Conservation (phyloP, 2,113 vertebrate species). For the Trematocara macrostoma region DNA sequence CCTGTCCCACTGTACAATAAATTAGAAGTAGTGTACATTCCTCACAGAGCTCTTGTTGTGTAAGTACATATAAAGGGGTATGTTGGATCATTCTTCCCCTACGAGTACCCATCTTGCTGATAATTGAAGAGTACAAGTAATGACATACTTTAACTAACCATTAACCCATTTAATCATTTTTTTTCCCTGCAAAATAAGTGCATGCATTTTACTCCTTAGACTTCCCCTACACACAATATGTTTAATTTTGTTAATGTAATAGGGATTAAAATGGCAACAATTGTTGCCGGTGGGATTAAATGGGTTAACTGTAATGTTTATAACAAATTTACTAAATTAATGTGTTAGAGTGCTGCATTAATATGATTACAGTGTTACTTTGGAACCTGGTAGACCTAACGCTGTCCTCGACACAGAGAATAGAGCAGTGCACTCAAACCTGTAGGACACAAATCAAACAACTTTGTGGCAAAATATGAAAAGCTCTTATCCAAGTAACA, state of each 20-base stretch:
- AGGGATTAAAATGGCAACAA: neutral
- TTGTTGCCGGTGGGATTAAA: neutral
- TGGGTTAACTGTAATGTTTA: neutral
- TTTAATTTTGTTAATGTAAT: neutral
- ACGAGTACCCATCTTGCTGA: neutral
- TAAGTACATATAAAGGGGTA: neutral
- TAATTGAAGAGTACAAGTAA: neutral
- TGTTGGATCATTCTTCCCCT: neutral
- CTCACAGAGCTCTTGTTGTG: neutral
- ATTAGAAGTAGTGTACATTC: neutral
- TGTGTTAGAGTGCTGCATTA: neutral
- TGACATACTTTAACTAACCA: neutral
- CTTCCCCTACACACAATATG: neutral
- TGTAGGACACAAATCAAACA: neutral
- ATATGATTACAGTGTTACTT: neutral
- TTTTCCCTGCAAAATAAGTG: neutral
- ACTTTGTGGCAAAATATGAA: neutral
- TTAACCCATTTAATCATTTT: neutral
- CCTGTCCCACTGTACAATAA: neutral
- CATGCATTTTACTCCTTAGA: neutral
- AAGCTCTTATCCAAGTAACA: neutral
- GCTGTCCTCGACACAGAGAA: neutral
- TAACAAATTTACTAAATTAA: neutral
- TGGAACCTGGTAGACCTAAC: neutral
- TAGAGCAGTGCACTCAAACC: neutral